phyloP scores from a whole-genome alignment of 2,797 vertebrate species.

The Acestrorhynchus altus region DNA sequence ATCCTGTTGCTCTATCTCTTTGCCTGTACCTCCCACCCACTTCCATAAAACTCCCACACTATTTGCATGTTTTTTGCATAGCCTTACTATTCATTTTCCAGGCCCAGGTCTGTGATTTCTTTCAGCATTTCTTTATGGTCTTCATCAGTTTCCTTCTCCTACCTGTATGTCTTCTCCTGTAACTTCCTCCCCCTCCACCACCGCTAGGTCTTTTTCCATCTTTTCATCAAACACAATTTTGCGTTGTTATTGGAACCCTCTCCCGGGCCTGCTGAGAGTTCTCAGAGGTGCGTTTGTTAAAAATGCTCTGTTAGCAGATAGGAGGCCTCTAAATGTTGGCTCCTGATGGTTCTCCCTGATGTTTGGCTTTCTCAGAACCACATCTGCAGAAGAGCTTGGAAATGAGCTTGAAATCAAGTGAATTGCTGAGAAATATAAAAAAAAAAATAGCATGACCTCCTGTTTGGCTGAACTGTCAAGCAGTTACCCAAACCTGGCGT shows the following conservation, averaged over 20 bases:
- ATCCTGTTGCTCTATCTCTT: neutral
- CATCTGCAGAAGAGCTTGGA: conserved; percentile 75
- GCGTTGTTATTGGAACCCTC: conserved; percentile 69
- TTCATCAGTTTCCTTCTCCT: conserved; percentile 55
- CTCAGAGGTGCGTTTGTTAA: conserved; percentile 41
- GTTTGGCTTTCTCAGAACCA: conserved; percentile 73
- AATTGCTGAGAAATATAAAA: conserved; percentile 44
- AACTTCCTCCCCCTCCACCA: conserved; percentile 50
- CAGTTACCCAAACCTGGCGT: conserved; percentile 62
- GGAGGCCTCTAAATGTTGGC: conserved; percentile 34
- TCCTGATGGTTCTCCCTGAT: conserved; percentile 38
- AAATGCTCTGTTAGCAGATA: conserved; percentile 30
- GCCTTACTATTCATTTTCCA: conserved; percentile 32
- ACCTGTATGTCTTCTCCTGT: conserved; percentile 15
- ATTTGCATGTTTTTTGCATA: conserved; percentile 52
- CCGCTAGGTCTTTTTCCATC: conserved; percentile 49
- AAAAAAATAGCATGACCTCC: conserved; percentile 41
- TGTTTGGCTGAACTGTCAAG: conserved; percentile 68
- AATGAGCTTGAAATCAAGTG: conserved; percentile 57
- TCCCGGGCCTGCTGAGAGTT: conserved; percentile 59
- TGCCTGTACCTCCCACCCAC: conserved; percentile 5
- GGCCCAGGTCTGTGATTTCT: conserved; percentile 42
- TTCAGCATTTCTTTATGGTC: conserved; percentile 42
- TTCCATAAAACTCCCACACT: conserved; percentile 31
- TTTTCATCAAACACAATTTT: conserved; percentile 59